Evolutionary conservation across 2,888 invertebrate species (phyloP), one percentile per base, ranked within the genome.

Genomic region (Andrena haemorrhoa): DNA sequence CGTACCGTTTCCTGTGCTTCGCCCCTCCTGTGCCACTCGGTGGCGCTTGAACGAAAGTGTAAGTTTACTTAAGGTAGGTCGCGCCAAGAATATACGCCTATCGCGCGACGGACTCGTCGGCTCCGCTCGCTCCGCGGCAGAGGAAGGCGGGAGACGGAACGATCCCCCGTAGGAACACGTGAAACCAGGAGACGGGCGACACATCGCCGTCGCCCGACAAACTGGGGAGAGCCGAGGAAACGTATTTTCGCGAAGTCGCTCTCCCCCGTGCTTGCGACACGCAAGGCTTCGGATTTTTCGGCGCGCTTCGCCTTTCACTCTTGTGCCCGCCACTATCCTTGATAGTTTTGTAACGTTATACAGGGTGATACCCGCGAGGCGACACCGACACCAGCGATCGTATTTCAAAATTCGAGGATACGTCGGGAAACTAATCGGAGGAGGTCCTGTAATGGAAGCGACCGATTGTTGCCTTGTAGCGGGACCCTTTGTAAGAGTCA

Each of bases 11-110:
- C 71, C 60, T 72, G 73, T 53, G 53, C 64, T 72, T 85, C 64
- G 73, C 68, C 85, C 85, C 80, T 81, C 80, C 77, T 75, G 60
- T 75, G 75, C 49, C 68, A 56, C 74, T 56, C 23, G 77, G 60
- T 71, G 75, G 77, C 81, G 85, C 79, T 82, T 83, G 33, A 83
- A 89, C 85, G 88, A 89, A 89, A 89, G 89, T 84, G 86, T 75
- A 82, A 88, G 85, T 85, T 85, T 81, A 81, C 88, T 84, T 88
- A 80, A 89, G 83, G 83, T 88, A 84, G 86, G 83, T 86, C 85
- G 83, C 58, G 82, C 76, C 84, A 76, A 75, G 85, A 86, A 86
- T 86, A 86, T 69, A 75, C 76, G 72, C 82, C 80, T 82, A 76
- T 80, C 80, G 79, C 80, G 70, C 72, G 71, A 71, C 69, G 31